phyloP scores from a whole-genome alignment of 2,888 invertebrate genomes.

The Xestia sexstrigata region DNA sequence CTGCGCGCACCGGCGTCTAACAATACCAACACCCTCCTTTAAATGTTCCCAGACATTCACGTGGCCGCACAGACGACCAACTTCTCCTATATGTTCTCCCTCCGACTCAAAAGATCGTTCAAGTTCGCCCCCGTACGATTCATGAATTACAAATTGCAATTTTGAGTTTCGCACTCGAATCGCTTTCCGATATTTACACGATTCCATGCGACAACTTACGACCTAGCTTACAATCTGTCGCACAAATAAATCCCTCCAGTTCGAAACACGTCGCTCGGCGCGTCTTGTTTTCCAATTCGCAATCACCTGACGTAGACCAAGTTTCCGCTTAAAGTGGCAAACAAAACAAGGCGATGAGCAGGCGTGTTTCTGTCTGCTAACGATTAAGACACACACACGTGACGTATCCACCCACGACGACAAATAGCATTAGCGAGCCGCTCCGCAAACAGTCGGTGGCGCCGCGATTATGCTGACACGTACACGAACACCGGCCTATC shows the following conservation, averaged over 20 bases:
- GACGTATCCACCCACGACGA: slow-evolving; percentile 82
- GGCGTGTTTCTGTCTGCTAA: slow-evolving; percentile 84
- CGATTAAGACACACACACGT: slow-evolving; percentile 88
- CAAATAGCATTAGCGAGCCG: slow-evolving; percentile 87
- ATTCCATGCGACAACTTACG: slow-evolving; percentile 73
- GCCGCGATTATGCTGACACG: slow-evolving; percentile 84
- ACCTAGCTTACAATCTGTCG: slow-evolving; percentile 76
- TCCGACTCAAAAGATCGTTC: slow-evolving; percentile 74
- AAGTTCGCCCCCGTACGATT: slow-evolving; percentile 75
- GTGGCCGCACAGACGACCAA: slow-evolving; percentile 72
- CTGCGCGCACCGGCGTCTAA: slow-evolving; percentile 64
- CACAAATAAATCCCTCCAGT: slow-evolving; percentile 77
- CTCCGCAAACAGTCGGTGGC: slow-evolving; percentile 84
- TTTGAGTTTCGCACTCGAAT: slow-evolving; percentile 76
- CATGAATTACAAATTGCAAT: slow-evolving; percentile 78
- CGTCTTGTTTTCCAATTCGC: slow-evolving; percentile 70
- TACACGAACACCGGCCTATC: slow-evolving; percentile 73
- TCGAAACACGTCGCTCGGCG: slow-evolving; percentile 70
- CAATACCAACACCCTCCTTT: slow-evolving; percentile 68
- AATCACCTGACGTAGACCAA: slow-evolving; percentile 82
- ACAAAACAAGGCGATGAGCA: slow-evolving; percentile 84
- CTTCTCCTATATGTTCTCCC: slow-evolving; percentile 72
- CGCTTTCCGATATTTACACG: slow-evolving; percentile 77
- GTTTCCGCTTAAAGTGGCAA: slow-evolving; percentile 83
- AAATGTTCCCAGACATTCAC: slow-evolving; percentile 70